phyloP scores from a whole-genome alignment of 2,888 invertebrate genomes.

The Pollenia labialis region DNA sequence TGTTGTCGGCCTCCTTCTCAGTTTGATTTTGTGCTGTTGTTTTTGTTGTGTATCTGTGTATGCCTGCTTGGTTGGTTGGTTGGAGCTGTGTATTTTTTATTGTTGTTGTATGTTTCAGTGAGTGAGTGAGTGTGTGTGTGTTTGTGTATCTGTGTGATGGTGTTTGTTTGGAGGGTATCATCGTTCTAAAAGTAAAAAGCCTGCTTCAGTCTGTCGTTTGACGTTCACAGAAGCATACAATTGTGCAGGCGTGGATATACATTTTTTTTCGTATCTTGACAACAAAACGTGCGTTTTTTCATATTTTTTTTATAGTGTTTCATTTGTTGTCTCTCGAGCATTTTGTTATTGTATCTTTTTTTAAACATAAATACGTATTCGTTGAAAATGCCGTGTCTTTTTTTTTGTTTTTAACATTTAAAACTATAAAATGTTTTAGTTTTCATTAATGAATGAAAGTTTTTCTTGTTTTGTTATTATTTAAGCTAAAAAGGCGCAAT shows the following conservation, averaged over 20 bases:
- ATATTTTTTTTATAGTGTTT: not conserved
- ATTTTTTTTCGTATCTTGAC: slow-evolving; percentile 67
- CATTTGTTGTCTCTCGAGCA: slow-evolving; percentile 22
- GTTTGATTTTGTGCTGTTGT: slow-evolving; percentile 57
- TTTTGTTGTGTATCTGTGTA: slow-evolving; percentile 49
- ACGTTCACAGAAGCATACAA: slow-evolving; percentile 81
- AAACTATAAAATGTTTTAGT: slow-evolving; percentile 17
- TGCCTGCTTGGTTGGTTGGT: slow-evolving; percentile 70
- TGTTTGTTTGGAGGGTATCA: slow-evolving; percentile 77
- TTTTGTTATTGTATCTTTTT: slow-evolving; percentile 26
- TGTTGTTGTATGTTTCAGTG: slow-evolving; percentile 47
- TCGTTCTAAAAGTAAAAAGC: slow-evolving; percentile 82
- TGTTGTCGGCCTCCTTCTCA: slow-evolving; percentile 54
- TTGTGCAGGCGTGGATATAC: slow-evolving; percentile 75
- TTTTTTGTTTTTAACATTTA: slow-evolving; percentile 25
- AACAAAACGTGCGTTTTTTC: slow-evolving; percentile 73
- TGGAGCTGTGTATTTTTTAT: slow-evolving; percentile 34
- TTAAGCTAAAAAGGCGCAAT: slow-evolving; percentile 56
- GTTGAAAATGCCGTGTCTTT: slow-evolving; percentile 9
- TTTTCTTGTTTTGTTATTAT: not conserved
- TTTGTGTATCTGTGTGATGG: slow-evolving; percentile 24
- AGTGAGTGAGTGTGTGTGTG: not conserved
- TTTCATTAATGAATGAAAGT: slow-evolving; percentile 53
- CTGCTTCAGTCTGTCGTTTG: slow-evolving; percentile 84
- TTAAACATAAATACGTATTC: slow-evolving; percentile 2